Evolutionary conservation across 2,888 invertebrate species (phyloP), one percentile per base, ranked within the genome.

Genomic region (Chymomyza caudatula): DNA sequence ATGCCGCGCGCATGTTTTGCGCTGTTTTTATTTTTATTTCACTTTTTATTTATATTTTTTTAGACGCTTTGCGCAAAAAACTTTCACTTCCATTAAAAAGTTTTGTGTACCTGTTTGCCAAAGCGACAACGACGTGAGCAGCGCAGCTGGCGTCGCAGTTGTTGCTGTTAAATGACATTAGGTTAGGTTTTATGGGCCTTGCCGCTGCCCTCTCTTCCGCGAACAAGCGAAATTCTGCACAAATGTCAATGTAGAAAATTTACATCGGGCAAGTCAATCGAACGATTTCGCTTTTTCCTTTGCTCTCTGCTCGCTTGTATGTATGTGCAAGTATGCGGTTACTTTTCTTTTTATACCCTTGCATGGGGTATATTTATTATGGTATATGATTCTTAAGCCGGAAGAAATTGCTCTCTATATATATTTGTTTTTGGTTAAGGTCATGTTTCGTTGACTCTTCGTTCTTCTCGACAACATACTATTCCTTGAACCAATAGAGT

Each of bases 11-110:
- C 72, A 75, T 84, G 70, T 85, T 68, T 67, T 78, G 69, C 47
- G 60, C 67, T 67, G 68, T 54, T 23, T 65, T 68, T 57, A 20
- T 65, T 62, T 65, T 61, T 67, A 51, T 29, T n/a, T 49, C n/a
- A 51, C 17, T 37, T 47, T 47, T 47, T 47, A 47, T 37, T 37
- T 37, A 37, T 65, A 49, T 65, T 75, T 70, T 65, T 79, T 73
- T 84, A 69, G 67, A 78, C 67, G 65, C 70, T 56, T 20, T 19
- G 58, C 72, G 75, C 85, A 77, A 80, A 62, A 74, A 77, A 80
- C 80, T 80, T 80, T 80, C 80, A 80, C 80, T 80, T 80, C 85
- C 80, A 80, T 80, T 80, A 85, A 85, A 85, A 63, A 71, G 63
- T 67, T 23, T 61, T 68, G 63, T 74, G 72, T 85, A 80, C 85